Base-by-base conservation (phyloP, 2,888 invertebrate species). In the Heliothis peltigera region DNA sequence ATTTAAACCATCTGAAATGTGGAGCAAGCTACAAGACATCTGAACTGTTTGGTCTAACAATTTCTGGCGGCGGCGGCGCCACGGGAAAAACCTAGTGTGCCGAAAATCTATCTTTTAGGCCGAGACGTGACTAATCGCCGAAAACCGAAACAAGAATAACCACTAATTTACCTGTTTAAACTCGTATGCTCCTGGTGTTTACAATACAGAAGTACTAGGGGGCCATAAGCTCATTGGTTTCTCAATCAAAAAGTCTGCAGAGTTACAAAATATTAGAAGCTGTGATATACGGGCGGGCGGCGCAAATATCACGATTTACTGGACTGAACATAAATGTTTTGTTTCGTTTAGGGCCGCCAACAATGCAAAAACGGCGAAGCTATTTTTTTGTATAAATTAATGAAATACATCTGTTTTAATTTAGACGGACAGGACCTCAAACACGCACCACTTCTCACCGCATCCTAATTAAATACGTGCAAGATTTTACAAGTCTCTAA, bases 171-270 rank as follows among this genome's bases (percentile, higher is more conserved):
- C 70, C 43, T 17, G 4, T 25, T 32, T 46, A 44, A 52, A 74
- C 35, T 67, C 59, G 74, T 60, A 25, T 28, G 60, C 21, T 47
- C 17, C 8, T 5, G 32, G 19, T 54, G 43, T 68, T 56, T 68
- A 57, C 62, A 46, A 17, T 69, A 32, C 19, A 22, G 5, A 69
- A 68, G 57, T 75, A 70, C 76, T 43, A 70, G 76, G 72, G 42
- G 49, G n/a, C 25, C 56, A 76, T 75, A 60, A 17, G 18, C 6
- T 15, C 19, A 48, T 43, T 42, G 58, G 76, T 72, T 65, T 58
- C 73, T 65, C 73, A 71, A 71, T 74, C 77, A 65, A 76, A 65
- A 56, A 35, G 55, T 53, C 48, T n/a, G 65, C 51, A 25, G 25
- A 15, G 39, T 49, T 1, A 21, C 21, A 48, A 64, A 63, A 63